Evolutionary conservation across 2,113 vertebrate species (phyloP).

Genomic region (Orthonyx spaldingii): DNA sequence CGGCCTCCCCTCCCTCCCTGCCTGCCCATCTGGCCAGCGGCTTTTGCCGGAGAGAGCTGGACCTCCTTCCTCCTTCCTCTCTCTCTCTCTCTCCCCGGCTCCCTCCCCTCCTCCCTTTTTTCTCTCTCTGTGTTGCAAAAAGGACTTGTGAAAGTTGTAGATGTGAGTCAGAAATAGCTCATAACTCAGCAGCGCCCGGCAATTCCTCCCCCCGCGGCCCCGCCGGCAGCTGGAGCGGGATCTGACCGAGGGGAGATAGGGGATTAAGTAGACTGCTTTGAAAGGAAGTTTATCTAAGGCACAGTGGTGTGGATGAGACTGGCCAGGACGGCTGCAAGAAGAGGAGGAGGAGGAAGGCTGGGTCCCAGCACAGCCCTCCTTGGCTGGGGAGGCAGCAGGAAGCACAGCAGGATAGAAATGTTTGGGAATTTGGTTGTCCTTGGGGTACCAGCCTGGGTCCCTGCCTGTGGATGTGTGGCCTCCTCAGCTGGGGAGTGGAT

Average conservation of each 20-base stretch:
- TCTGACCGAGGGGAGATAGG: conserved; percentile 47
- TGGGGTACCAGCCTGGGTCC: not conserved
- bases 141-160: conserved; percentile 69
- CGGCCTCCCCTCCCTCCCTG: not conserved
- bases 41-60: conserved; percentile 19
- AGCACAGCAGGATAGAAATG: accelerated
- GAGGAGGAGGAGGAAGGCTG: not conserved
- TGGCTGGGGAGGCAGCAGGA: not conserved
- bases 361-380: not conserved
- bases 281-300: conserved; percentile 77
- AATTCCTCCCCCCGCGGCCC: not conserved
- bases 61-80: not conserved
- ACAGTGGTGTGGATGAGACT: conserved; percentile 50
- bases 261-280: conserved; percentile 71
- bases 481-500: not conserved
- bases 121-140: conserved; percentile 7
- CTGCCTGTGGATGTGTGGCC: not conserved
- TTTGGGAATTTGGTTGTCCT: not conserved
- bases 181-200: conserved; percentile 53
- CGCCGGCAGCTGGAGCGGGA: conserved; percentile 27
- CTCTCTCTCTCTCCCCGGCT: not conserved
- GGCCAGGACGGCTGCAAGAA: conserved; percentile 36
- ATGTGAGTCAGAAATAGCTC: conserved; percentile 69
- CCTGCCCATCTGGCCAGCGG: conserved; percentile 57
- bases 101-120: not conserved